Conservation (phyloP, 1,140 invertebrate species). For the Eciton burchellii region DNA sequence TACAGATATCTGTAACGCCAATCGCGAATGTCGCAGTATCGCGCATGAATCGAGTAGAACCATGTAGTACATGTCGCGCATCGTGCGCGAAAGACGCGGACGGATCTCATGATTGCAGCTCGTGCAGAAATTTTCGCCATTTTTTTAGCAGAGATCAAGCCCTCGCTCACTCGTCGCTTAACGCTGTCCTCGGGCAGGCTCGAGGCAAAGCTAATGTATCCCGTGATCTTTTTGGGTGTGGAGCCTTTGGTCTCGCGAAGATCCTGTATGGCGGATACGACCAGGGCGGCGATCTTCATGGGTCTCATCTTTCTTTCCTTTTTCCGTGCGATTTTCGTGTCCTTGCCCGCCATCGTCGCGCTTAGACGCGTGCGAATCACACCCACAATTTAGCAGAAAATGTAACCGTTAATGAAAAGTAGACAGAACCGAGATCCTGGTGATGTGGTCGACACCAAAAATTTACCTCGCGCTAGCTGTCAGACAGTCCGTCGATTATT, state of each 20-base stretch:
- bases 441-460: conserved; percentile 19
- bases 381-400: conserved; percentile 24
- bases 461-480: conserved; percentile 30
- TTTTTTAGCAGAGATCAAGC: neutral
- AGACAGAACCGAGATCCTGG: neutral
- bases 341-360: conserved; percentile 46
- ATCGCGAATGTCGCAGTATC: neutral
- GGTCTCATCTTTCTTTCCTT: conserved; percentile 60
- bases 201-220: conserved; percentile 77
- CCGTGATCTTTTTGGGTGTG: conserved; percentile 75
- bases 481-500: neutral
- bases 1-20: conserved; percentile 17
- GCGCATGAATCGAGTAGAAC: neutral
- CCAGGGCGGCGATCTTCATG: conserved; percentile 76
- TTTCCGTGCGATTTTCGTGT: neutral
- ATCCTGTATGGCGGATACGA: conserved; percentile 78
- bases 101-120: neutral
- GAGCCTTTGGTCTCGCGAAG: conserved; percentile 77
- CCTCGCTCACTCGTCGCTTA: conserved; percentile 76
- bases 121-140: neutral
- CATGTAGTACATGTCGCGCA: neutral
- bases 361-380: neutral
- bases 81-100: neutral
- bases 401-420: neutral
- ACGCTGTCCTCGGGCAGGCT: conserved; percentile 69